Base-by-base conservation (phyloP, 2,888 invertebrate species). In the Octodonta nipae region DNA sequence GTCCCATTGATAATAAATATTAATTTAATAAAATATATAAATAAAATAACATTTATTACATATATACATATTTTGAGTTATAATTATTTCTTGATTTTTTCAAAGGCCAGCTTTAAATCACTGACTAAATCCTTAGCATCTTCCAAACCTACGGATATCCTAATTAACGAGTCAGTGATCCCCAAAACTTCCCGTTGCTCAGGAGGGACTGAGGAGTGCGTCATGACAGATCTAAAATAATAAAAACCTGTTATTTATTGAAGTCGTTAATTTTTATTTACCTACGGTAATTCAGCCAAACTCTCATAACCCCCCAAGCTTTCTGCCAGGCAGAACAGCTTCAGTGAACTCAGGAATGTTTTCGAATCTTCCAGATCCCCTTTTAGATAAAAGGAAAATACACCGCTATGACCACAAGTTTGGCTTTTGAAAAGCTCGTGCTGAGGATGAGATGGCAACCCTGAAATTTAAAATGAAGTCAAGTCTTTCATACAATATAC, bases 251-350 rank as follows among this genome's bases (percentile, higher is more conserved):
- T 12, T 26, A 17, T 26, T 17, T 3, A 26, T 11, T 26, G 8
- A 26, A 26, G 5, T 12, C 11, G 8, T 28, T 13, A 14, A 6
- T 12, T 4, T 10, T 5, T 1, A 7, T 14, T 12, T 15, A 33
- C 33, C 28, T 15, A 87, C 82, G 95, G 95, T 44, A 93, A 68
- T 66, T 93, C 92, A 3, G 89, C 87, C 42, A 96, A 71, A 55
- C 89, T 91, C 58, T 96, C 93, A 52, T 81, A 89, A 34, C 93
- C 93, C 29, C 96, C 96, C 37, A 98, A 71, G 54, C 92, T 93
- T 58, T 93, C 95, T 3, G 95, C 95, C 31, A 92, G 61, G 1
- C 72, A 76, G 59, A 93, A 89, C 13, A 89, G 48, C 64, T 87
- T 80, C 15, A 92, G 63, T 4, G 74, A 59, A 44, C 74, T 71